A percentile compares a stretch with the other conserved stretches of the same genome.
Conservation (phyloP, 2,797 vertebrate species). For the Sphenopsis melanotis region DNA sequence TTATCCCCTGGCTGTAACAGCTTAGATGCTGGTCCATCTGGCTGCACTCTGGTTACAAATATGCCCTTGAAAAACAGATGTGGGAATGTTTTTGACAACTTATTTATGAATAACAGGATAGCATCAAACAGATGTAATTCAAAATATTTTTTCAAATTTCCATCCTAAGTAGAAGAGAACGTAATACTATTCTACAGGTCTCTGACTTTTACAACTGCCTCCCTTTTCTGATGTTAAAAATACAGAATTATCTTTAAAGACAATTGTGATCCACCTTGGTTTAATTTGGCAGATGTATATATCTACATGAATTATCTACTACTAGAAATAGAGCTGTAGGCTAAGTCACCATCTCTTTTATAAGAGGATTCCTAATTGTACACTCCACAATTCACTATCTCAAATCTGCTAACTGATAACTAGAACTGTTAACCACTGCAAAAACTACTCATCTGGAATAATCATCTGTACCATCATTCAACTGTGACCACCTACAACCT, state of each 20-base stretch:
- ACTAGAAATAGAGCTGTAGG: neutral
- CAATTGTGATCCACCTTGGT: neutral
- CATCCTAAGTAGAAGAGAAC: neutral
- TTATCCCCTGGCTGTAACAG: constrained; percentile 95
- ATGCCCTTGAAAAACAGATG: constrained; percentile 83
- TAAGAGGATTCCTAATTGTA: neutral
- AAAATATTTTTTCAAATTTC: neutral
- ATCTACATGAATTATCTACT: neutral
- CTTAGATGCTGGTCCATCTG: constrained; percentile 94
- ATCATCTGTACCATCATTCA: neutral
- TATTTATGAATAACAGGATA: neutral
- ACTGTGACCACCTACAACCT: neutral
- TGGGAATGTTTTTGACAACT: neutral
- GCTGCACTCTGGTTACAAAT: constrained; percentile 96
- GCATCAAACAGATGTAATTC: neutral
- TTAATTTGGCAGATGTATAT: neutral
- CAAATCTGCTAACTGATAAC: neutral
- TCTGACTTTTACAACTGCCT: neutral
- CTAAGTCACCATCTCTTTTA: neutral
- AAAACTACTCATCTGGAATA: neutral
- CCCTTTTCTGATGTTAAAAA: neutral
- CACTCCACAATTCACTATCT: neutral
- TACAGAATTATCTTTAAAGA: neutral
- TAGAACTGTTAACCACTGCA: neutral
- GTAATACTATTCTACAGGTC: neutral